Evolutionary conservation across 2,888 invertebrate species (phyloP), one percentile per base, ranked within the genome.

Genomic region (Liposcelis brunnea): DNA sequence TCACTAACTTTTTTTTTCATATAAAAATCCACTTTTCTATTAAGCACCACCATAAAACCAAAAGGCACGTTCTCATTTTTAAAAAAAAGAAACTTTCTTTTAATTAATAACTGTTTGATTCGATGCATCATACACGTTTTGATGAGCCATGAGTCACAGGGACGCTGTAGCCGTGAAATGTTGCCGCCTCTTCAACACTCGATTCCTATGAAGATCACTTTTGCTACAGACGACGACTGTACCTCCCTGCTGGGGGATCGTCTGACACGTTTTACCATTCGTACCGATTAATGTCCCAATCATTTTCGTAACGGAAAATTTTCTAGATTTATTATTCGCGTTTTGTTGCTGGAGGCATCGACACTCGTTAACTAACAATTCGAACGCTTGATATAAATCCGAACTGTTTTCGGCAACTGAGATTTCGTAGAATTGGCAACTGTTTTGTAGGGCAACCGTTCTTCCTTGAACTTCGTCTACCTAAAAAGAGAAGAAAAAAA

Each of bases 241-340:
- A 14, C 72, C 72, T 21, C 70, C 69, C 52, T 68, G 68, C 46
- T 60, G 63, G 12, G 64, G 56, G 56, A 14, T 55, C 50, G 8
- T 55, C 66, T 66, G 36, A 65, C 62, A 51, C 65, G 59, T 11
- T 67, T 62, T 49, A 65, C 61, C 59, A 54, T 62, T 64, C 36
- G 61, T 60, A 32, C 78, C 78, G 59, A 80, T 79, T 49, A 80
- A 62, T 7, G 78, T 78, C 47, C 80, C 81, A 49, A 83, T 72
- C 80, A 83, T 81, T 63, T 82, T 82, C 26, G 78, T 77, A 34
- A 82, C 80, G 47, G 80, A 80, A 63, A 80, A 80, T 61, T 80
- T 80, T 52, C 80, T 66, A 52, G 75, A 71, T 54, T 31, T 72
- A 58, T 12, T 54, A 53, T 45, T 52, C 48, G 57, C 32, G 58